Evolutionary conservation across 2,888 invertebrate species (phyloP), one percentile per base, ranked within the genome.

Genomic region (Lucinisca nassula): DNA sequence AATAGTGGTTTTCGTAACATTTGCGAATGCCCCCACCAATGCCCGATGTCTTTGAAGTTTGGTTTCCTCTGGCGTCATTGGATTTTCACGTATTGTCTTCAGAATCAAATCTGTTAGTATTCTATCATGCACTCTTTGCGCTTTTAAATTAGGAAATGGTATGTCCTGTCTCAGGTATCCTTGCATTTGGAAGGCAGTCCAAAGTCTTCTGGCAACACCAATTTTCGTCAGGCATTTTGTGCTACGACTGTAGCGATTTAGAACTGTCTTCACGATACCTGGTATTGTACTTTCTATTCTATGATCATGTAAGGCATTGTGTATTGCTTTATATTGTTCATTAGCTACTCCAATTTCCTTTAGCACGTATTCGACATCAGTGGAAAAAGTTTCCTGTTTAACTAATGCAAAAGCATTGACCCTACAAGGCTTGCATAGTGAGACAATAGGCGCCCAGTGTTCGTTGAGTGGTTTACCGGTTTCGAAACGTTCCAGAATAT

Each of bases 341-440:
- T 79, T n/a, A 32, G 86, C 72, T 38, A 89, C 49, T 24, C 84
- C 82, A 6, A 87, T 49, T 4, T 79, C 45, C 3, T 40, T 76
- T 17, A 89, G 61, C 0, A 77, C 67, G 55, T 86, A 77, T 49
- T 84, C 79, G 12, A 89, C 86, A 77, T 89, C 89, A 0, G 38
- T n/a, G 0, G 82, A 72, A 40, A 89, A 89, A 3, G 78, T 30
- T 82, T 89, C 89, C 35, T 84, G 89, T 74, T 89, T 89, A 1
- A 89, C 73, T 12, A 89, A 73, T 14, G 58, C 72, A 27, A 76
- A 75, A 3, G 77, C 82, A 32, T 87, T 87, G 35, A 89, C 78
- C 32, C 30, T 30, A 70, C 89, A 89, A 12, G 89, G 89, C 35
- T 74, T 76, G 24, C 89, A 89, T 35, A 89, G 61, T 21, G 79